phyloP scores from a whole-genome alignment of 1,140 invertebrate genomes.

The Ceratina japonica region DNA sequence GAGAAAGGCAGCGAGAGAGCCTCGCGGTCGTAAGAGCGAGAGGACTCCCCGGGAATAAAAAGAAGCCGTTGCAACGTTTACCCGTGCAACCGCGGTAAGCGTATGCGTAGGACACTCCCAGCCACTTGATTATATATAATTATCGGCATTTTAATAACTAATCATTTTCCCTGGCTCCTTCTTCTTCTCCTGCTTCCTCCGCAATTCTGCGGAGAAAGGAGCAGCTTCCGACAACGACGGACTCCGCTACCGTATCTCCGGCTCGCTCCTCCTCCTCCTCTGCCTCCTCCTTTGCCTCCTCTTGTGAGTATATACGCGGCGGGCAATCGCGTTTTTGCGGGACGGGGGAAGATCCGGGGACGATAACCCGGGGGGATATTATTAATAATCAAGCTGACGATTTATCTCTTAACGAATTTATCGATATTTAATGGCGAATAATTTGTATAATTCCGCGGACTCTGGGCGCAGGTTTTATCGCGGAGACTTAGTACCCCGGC shows the following conservation, averaged over 20 bases:
- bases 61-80: conserved; percentile 53
- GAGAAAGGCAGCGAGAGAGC: background rate
- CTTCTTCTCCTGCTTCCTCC: conserved; percentile 60
- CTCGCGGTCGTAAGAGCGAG: conserved; percentile 1
- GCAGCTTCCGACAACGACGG: conserved; percentile 73
- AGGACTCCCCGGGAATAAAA: conserved; percentile 1
- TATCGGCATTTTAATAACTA: conserved; percentile 80
- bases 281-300: background rate
- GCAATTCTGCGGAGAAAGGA: conserved; percentile 74
- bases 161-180: conserved; percentile 76
- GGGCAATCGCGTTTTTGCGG: background rate
- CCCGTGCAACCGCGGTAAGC: conserved; percentile 63
- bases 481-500: no score
- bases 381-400: no score
- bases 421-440: no score
- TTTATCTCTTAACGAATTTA: no score
- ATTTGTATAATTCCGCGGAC: no score
- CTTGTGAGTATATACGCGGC: background rate
- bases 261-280: conserved; percentile 30
- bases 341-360: background rate
- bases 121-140: conserved; percentile 79
- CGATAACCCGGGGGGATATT: background rate
- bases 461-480: no score
- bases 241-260: conserved; percentile 76
- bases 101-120: conserved; percentile 77